A percentile compares a stretch with the other conserved stretches of the same genome.
These are phyloP conservation scores for Gorsachius goisagi DNA, from an alignment of 2,113 vertebrate species.

Conservation along the genomic window DNA sequence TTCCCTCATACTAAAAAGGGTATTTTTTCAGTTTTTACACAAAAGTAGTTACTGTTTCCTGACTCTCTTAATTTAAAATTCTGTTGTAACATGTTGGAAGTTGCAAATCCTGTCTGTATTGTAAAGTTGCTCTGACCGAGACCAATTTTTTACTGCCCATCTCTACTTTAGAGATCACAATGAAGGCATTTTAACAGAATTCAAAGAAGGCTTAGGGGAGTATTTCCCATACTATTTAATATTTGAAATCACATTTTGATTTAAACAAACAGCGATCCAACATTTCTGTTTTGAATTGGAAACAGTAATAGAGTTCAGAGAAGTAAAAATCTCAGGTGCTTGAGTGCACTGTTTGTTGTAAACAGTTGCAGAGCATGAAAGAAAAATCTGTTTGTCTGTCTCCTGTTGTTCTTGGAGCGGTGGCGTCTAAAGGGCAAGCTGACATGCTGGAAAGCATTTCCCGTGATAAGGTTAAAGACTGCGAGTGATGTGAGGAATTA, in stretches of 20 bases:
- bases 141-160: background rate
- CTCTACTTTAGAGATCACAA: background rate
- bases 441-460: slow-evolving; percentile 43
- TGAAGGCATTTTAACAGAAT: background rate
- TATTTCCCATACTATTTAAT: background rate
- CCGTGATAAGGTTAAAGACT: slow-evolving; percentile 15
- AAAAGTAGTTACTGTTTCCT: background rate
- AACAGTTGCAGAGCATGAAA: background rate
- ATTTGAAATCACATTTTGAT: background rate
- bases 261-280: background rate
- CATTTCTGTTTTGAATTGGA: background rate
- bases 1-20: background rate
- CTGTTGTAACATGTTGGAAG: background rate
- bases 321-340: background rate
- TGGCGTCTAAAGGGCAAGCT: slow-evolving; percentile 41
- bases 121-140: background rate
- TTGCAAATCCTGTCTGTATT: background rate
- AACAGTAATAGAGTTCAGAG: background rate
- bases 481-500: background rate
- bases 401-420: background rate
- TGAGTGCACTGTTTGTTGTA: background rate
- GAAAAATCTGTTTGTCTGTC: background rate
- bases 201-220: background rate
- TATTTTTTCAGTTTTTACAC: background rate
- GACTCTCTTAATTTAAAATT: background rate